A percentile compares a stretch with the other conserved stretches of the same genome.
phyloP scores from a whole-genome alignment of 2,113 vertebrate genomes.

The Bos taurus region ARS-UCD2.0 NC_037336.1:88556001-88556500 shows the following conservation, averaged over 20 bases:
- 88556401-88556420: not conserved
- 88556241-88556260: not conserved
- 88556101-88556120: not conserved
- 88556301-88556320: fast-evolving
- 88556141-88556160: not conserved
- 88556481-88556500: not conserved
- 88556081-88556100: not conserved
- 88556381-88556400: not conserved
- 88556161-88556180: not conserved
- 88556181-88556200: not conserved
- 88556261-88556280: not conserved
- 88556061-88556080: not conserved
- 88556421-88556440: not conserved
- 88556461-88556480: not conserved
- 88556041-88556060: not conserved
- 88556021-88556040: not conserved
- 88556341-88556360: no score
- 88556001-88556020: not conserved
- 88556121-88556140: not conserved
- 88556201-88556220: not conserved
- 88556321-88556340: not conserved
- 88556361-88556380: not conserved
- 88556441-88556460: not conserved
- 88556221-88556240: not conserved
- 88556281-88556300: not conserved